These are phyloP conservation scores for Halisarca cf. caerulea DNA, from an alignment of 37 sponge, comb jelly and placozoan species.

Conservation along the genomic window DNA sequence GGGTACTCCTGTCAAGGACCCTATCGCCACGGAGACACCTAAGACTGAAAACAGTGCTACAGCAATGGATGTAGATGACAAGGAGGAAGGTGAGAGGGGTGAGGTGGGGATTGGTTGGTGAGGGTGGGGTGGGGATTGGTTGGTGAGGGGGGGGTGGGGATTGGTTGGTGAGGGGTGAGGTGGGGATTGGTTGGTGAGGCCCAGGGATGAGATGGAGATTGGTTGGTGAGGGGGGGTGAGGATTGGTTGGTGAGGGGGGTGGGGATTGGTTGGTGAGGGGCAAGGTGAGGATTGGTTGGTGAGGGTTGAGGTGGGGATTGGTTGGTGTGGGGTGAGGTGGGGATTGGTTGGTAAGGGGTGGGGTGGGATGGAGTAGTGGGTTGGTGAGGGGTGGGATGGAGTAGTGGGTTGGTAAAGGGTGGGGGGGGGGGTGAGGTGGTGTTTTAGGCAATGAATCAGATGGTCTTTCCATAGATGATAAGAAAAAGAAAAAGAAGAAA, in stretches of 20 bases:
- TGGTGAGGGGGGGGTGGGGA: background rate
- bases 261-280: background rate
- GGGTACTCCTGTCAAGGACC: background rate
- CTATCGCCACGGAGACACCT: background rate
- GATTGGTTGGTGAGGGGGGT: background rate
- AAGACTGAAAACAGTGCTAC: too few species aligned
- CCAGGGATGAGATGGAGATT: too few species aligned
- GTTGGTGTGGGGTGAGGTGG: too few species aligned
- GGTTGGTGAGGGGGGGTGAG: background rate
- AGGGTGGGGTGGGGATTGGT: background rate
- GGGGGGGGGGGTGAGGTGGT: constrained; percentile 24
- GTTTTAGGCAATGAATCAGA: constrained; percentile 29
- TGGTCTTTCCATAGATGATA: constrained; percentile 3
- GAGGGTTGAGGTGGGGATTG: too few species aligned
- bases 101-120: background rate
- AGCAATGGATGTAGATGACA: too few species aligned
- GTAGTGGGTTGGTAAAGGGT: too few species aligned
- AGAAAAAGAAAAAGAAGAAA: constrained; percentile 84
- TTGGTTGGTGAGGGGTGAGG: background rate
- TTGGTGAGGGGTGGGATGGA: too few species aligned
- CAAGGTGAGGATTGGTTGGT: too few species aligned
- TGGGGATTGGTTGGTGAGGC: too few species aligned
- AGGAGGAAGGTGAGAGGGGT: background rate
- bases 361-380: too few species aligned
- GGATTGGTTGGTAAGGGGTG: too few species aligned